Percentiles rank a stretch among this genome's conserved stretches.
These are phyloP conservation scores for Drosophila parabipectinata DNA, from an alignment of 1,140 invertebrate species.

Conservation along the genomic window DNA sequence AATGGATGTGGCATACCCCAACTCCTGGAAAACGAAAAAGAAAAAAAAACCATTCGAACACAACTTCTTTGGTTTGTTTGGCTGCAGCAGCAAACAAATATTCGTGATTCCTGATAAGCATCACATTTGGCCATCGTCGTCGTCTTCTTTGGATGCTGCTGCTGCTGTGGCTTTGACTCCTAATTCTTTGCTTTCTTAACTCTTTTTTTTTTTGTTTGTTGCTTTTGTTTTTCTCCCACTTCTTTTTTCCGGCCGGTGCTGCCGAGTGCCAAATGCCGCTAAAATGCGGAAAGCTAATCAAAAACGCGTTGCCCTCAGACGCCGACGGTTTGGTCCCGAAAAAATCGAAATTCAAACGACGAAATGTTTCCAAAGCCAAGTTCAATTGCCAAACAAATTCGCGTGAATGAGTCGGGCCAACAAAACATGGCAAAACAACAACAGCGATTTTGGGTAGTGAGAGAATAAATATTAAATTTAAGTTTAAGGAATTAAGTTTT, in stretches of 20 bases:
- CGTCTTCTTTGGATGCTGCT: constrained; percentile 29
- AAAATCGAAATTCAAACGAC: constrained; percentile 65
- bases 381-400: constrained; percentile 83
- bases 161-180: constrained; percentile 46
- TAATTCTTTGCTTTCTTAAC: constrained; percentile 2
- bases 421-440: constrained; percentile 37
- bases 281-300: constrained; percentile 83
- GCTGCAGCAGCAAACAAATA: constrained; percentile 73
- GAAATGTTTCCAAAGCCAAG: constrained; percentile 81
- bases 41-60: constrained; percentile 59
- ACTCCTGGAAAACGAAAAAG: constrained; percentile 13
- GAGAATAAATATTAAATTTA: not conserved
- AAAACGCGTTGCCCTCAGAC: constrained; percentile 76
- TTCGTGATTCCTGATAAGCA: constrained; percentile 84
- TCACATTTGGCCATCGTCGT: constrained; percentile 60
- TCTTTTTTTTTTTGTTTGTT: constrained; percentile 5
- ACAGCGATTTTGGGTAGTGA: constrained; percentile 10
- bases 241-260: constrained; percentile 7
- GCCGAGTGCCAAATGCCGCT: constrained; percentile 68
- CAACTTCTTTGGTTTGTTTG: constrained; percentile 76
- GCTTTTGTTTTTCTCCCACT: constrained; percentile 2
- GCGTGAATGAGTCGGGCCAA: constrained; percentile 70
- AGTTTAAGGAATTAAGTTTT: too few species aligned
- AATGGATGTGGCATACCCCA: constrained; percentile 18
- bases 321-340: constrained; percentile 44